Conservation (phyloP, 2,113 vertebrate species). For the Opisthocomus hoazin region DNA sequence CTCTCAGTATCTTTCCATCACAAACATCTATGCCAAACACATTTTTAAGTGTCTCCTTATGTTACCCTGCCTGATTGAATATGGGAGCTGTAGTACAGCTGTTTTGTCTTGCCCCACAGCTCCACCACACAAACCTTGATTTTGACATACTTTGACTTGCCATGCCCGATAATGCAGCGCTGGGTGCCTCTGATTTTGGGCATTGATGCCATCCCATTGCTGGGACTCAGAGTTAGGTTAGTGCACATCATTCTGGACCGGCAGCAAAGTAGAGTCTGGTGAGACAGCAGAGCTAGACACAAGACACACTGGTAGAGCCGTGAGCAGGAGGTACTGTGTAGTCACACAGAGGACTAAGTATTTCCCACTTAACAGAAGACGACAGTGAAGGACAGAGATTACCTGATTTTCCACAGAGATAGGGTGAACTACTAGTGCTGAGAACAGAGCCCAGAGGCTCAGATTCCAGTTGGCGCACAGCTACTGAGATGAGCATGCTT, state of each 20-base stretch:
- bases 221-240: not conserved
- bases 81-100: not conserved
- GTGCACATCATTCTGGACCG: not conserved
- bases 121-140: not conserved
- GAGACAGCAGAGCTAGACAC: not conserved
- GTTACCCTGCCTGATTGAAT: conserved; percentile 5
- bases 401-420: not conserved
- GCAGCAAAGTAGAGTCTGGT: not conserved
- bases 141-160: not conserved
- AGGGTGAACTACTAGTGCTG: not conserved
- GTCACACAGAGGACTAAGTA: not conserved
- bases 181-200: not conserved
- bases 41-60: not conserved
- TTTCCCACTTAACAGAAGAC: not conserved
- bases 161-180: not conserved
- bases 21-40: not conserved
- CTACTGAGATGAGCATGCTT: not conserved
- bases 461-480: not conserved
- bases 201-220: not conserved
- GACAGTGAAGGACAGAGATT: not conserved
- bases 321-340: not conserved
- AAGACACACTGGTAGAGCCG: not conserved
- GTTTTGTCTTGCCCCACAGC: not conserved
- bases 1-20: conserved; percentile 5
- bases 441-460: not conserved